Base-by-base conservation (phyloP, 37 sponge, comb jelly and placozoan genomes). In the Mnemiopsis leidyi region DNA sequence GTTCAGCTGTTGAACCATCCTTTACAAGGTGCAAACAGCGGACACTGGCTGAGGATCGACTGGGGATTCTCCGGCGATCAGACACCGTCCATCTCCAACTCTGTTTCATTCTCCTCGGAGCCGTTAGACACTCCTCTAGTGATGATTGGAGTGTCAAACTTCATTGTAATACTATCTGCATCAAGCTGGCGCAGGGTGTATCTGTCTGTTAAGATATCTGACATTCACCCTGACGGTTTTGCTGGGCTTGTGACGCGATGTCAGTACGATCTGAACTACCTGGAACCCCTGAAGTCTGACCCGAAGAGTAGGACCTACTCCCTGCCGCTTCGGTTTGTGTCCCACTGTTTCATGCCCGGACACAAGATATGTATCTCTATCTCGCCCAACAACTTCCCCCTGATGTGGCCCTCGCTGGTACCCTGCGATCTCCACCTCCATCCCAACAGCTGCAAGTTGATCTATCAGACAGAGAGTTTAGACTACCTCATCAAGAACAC, bases 191-290 rank as follows among this genome's bases (percentile, higher is more conserved):
- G 18, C 1, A 25, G 79, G 79, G 79, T 77, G 28, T 77, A 77
- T 36, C 25, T 77, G 2, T 77, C 79, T 9, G 79, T 77, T 25
- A 77, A 77, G 18, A 36, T 77, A 9, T 31, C 36, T 77, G 79
- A 77, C 32, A 25, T 77, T 18, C 79, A 77, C 36, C 18, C 34
- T 5, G 79, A 77, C 36, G 79, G 79, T 33, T 31, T 32, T 32
- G 79, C 79, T 1, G 39, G 61, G 0, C 90, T 85, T 2, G 67
- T 85, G 2, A 85, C 90, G 0, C 40, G 90, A 38, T 85, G 90
- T 39, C 90, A 85, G 48, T 85, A 39, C 29, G 90, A 85, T 85
- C 90, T 85, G 0, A 40, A 38, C 90, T 48, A 40, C 29, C 90
- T 85, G 48, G 9, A 16, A 38, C 90, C 90, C 5, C 38, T 85